Evolutionary conservation across 1,140 invertebrate genomes (phyloP), one percentile per base, ranked within the genome.

Genomic region (Drosophila rufa): DNA sequence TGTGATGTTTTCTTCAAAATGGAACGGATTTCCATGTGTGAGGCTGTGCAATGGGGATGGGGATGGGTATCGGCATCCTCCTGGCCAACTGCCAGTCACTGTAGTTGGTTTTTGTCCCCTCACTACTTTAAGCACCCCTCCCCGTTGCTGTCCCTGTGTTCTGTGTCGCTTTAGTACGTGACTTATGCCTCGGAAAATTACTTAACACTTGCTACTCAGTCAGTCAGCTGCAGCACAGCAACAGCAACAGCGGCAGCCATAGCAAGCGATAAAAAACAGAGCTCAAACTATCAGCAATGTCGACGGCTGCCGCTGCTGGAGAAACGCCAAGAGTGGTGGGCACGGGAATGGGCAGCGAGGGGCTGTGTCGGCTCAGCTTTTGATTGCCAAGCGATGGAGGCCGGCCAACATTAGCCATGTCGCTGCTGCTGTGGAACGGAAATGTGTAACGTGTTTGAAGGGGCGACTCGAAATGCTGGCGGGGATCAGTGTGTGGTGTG

Each of bases 151-250:
- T 40, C 14, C 15, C 1, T n/a, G 50, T 71, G 68, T 50, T 73
- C 62, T 67, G 58, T 59, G 69, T 71, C 67, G 66, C 67, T 57
- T 47, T 55, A 66, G 78, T 89, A 89, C 85, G 85, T 89, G 84
- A 89, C 84, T 89, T 89, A 70, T 89, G 85, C 69, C 50, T 78
- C 48, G 73, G 33, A 80, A 73, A 78, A 84, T 89, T 75, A 90
- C 84, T 89, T 89, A 90, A 84, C 84, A 87, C 73, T 74, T 60
- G 79, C 61, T 67, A 75, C 25, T 64, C 64, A 47, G 33, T 25
- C n/a, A 27, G 51, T 45, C 30, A 46, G 43, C 60, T 59, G 60
- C 53, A 15, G 25, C 53, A 30, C 22, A 22, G 25, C 33, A n/a
- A 25, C 27, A 47, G 15, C 65, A 51, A 6, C 33, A 36, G 11